Evolutionary conservation across 2,888 invertebrate genomes (phyloP).

Genomic region (Caenorhabditis japonica): DNA sequence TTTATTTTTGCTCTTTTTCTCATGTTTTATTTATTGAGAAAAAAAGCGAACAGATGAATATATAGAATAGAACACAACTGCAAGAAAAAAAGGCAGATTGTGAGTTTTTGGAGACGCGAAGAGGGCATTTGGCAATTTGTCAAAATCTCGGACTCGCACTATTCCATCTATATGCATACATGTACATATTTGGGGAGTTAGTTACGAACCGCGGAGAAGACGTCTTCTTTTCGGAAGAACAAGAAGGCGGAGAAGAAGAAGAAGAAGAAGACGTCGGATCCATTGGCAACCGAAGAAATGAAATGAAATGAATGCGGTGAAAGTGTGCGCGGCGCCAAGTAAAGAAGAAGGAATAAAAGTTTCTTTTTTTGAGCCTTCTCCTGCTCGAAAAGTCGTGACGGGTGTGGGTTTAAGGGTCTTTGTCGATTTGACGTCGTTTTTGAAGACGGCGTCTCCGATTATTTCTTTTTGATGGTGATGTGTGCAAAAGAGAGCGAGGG

Average conservation of each 20-base stretch:
- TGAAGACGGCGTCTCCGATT: constrained; percentile 28
- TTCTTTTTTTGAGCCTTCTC: constrained; percentile 9
- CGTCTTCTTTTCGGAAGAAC: not conserved
- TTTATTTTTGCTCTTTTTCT: constrained; percentile 5
- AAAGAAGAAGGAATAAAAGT: constrained; percentile 16
- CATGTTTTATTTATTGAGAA: not conserved
- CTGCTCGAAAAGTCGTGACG: constrained; percentile 35
- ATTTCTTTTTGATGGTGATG: constrained; percentile 47
- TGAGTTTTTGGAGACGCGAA: no score
- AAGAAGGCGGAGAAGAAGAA: constrained; percentile 9
- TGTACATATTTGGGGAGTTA: not conserved
- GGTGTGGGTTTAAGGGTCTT: constrained; percentile 43
- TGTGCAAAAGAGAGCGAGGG: constrained; percentile 26
- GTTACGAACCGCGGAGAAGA: constrained; percentile 29
- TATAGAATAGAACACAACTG: no score
- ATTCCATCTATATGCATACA: no score
- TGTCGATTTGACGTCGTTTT: constrained; percentile 34
- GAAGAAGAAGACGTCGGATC: constrained; percentile 15
- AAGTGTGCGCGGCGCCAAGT: no score
- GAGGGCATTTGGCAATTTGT: no score
- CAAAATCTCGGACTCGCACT: constrained; percentile 28
- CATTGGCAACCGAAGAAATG: constrained; percentile 37
- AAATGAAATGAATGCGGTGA: no score
- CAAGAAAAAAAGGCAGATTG: constrained; percentile 5
- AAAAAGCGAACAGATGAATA: constrained; percentile 17